Evolutionary conservation across 1,140 invertebrate genomes (phyloP), one percentile per base, ranked within the genome.

Genomic region (Maniola jurtina): DNA sequence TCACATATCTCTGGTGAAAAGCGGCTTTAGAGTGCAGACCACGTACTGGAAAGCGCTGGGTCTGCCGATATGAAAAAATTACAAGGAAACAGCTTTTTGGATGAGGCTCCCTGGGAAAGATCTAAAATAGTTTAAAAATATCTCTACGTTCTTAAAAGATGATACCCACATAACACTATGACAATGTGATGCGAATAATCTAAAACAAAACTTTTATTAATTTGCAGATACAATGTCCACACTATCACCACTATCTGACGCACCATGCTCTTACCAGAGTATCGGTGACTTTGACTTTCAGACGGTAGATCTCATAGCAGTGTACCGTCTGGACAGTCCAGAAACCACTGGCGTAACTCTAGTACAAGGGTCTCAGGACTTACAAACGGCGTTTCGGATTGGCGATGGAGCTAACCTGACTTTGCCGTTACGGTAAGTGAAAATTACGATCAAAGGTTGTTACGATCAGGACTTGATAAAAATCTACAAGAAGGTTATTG

Each of bases 311-410:
- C 94, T 97, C 38, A 96, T 97, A 61, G 92, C 95, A 38, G 94
- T 94, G 68, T 96, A 95, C 79, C 91, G 92, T 48, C 82, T 97
- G 68, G 96, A 97, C 80, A 77, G 93, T 10, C 76, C 93, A 5
- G 92, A 81, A 6, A 89, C 92, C 0, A 92, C 93, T 0, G 95
- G 95, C 0, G 92, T 97, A 0, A 93, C 92, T 1, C 91, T 93
- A 71, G 95, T 96, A 0, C 88, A 92, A 60, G 96, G 96, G 2
- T 96, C 95, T 0, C 95, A 94, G 84, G 83, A 92, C 9, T 88
- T 95, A 75, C 96, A 97, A 86, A 95, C 93, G 4, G 96, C 96
- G 0, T 97, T 95, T 79, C 91, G 95, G 68, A 89, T 97, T 25
- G 94, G 95, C 52, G 92, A 91, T 75, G 92, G 93, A 48, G 93